phyloP scores from a whole-genome alignment of 2,888 invertebrate genomes.

The Ennomos erosarius region DNA sequence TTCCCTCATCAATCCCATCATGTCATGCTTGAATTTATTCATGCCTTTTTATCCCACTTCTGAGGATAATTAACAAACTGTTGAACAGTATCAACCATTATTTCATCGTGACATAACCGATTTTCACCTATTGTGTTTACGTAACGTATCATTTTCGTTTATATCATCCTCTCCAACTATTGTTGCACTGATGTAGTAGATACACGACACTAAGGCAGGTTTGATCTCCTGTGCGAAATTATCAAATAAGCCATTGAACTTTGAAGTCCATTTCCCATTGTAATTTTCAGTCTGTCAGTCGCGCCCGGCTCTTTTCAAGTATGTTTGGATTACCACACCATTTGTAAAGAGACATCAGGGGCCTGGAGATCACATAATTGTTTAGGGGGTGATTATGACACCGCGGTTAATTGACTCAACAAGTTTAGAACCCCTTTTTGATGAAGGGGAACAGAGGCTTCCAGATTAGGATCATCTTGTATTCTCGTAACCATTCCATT shows the following conservation, averaged over 20 bases:
- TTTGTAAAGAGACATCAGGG: slow-evolving; percentile 68
- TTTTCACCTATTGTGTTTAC: too few relatives aligned
- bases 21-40: slow-evolving; percentile 7
- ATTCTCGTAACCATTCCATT: slow-evolving; percentile 44
- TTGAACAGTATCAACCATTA: too few relatives aligned
- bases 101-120: too few relatives aligned
- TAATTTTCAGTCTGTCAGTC: slow-evolving; percentile 46
- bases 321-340: slow-evolving; percentile 59
- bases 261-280: slow-evolving; percentile 40
- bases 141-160: too few relatives aligned
- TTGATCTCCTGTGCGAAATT: slow-evolving; percentile 3
- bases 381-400: slow-evolving; percentile 73
- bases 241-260: slow-evolving; percentile 35
- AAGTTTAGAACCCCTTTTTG: slow-evolving; percentile 68
- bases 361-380: slow-evolving; percentile 72
- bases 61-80: not conserved
- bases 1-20: slow-evolving; percentile 23
- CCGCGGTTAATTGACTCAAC: slow-evolving; percentile 77
- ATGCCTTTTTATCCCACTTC: not conserved
- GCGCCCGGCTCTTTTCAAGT: slow-evolving; percentile 45
- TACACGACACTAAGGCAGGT: too few relatives aligned
- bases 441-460: slow-evolving; percentile 52
- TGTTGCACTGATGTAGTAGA: too few relatives aligned
- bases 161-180: too few relatives aligned
- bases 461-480: slow-evolving; percentile 52